Conservation (phyloP, 2,113 vertebrate genomes). For the Silurus asotus region DNA sequence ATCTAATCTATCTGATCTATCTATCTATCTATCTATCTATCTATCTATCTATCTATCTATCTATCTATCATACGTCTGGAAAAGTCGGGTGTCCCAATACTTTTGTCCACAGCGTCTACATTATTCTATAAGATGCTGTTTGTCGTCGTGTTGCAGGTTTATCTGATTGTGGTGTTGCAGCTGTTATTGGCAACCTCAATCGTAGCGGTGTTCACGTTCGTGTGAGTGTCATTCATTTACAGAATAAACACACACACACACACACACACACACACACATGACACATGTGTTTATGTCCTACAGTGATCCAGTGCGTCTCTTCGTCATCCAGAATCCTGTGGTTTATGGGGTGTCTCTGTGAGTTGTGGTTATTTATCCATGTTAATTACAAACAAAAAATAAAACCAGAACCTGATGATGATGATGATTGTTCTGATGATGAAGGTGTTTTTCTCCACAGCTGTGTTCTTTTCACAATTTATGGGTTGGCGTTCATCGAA, state of each 20-base stretch:
- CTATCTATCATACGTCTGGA: too few relatives aligned
- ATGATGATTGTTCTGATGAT: background rate
- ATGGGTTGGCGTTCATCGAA: conserved; percentile 86
- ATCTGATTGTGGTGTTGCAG: conserved; percentile 85
- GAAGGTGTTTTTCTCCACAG: conserved; percentile 65
- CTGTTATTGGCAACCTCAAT: conserved; percentile 83
- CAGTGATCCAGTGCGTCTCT: conserved; percentile 73
- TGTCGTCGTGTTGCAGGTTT: conserved; percentile 79
- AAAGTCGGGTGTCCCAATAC: too few relatives aligned
- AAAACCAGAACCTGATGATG: background rate
- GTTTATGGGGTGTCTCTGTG: conserved; percentile 88
- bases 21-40: too few relatives aligned
- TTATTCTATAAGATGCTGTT: background rate
- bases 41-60: too few relatives aligned
- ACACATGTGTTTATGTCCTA: conserved; percentile 20
- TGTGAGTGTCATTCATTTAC: conserved; percentile 64
- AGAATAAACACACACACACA: background rate
- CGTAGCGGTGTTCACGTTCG: conserved; percentile 82
- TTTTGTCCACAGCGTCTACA: too few relatives aligned
- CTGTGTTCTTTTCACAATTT: conserved; percentile 83
- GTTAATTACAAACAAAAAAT: too few relatives aligned
- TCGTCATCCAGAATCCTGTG: conserved; percentile 73
- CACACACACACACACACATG: background rate
- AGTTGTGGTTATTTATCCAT: conserved; percentile 63
- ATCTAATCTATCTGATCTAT: too few relatives aligned